These are phyloP conservation scores for Ambastaia sidthimunki DNA, from an alignment of 2,797 vertebrate species.

Conservation along the genomic window DNA sequence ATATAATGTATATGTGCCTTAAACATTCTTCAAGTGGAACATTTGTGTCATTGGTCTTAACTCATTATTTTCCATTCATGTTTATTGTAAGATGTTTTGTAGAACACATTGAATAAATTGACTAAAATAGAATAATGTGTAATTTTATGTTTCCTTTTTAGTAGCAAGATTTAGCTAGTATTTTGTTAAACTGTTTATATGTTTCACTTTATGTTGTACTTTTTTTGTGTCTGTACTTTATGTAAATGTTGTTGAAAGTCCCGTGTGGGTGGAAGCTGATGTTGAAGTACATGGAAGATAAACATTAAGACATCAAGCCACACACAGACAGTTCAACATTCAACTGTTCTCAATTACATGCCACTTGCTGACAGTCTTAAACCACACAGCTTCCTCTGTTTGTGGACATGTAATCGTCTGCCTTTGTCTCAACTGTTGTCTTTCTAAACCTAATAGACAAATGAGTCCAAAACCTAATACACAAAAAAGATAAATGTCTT, in stretches of 20 bases:
- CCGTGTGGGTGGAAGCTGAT: slow-evolving; percentile 36
- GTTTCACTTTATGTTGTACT: too few relatives aligned
- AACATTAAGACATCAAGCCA: slow-evolving; percentile 5
- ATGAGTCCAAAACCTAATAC: neutral
- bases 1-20: neutral
- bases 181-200: slow-evolving; percentile 31
- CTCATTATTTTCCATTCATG: slow-evolving; percentile 10
- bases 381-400: slow-evolving; percentile 37
- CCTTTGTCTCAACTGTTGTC: too few relatives aligned
- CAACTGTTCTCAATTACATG: slow-evolving; percentile 41
- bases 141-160: too few relatives aligned
- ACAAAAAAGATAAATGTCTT: too few relatives aligned
- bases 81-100: neutral
- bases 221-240: slow-evolving; percentile 8
- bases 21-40: slow-evolving; percentile 14
- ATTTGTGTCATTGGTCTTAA: slow-evolving; percentile 15
- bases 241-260: slow-evolving; percentile 25
- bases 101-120: neutral
- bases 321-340: slow-evolving; percentile 26
- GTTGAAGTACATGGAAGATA: slow-evolving; percentile 10
- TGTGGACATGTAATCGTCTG: neutral
- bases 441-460: too few relatives aligned
- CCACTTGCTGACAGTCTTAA: slow-evolving; percentile 33
- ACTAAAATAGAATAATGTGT: too few relatives aligned
- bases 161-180: slow-evolving; percentile 1